Evolutionary conservation across 2,888 invertebrate genomes (phyloP).

Genomic region (Epinotia ramella): DNA sequence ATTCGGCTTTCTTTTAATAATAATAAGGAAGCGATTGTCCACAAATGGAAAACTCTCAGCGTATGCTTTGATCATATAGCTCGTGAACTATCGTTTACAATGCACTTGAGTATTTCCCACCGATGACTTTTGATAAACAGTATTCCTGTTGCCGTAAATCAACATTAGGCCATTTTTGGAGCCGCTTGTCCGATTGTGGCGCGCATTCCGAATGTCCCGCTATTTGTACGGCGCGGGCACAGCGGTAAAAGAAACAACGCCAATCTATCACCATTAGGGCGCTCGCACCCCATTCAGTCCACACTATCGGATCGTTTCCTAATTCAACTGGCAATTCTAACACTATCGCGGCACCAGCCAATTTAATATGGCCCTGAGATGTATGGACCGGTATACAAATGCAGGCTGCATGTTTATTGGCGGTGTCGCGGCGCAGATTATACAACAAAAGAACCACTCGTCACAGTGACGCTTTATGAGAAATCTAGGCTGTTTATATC

Average conservation of each 20-base stretch:
- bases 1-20: background rate
- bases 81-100: conserved; percentile 14
- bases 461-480: background rate
- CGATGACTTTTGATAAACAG: conserved; percentile 25
- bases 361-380: conserved; percentile 9
- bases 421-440: background rate
- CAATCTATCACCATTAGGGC: conserved; percentile 43
- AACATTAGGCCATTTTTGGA: conserved; percentile 36
- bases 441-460: conserved; percentile 9
- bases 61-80: background rate
- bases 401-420: conserved; percentile 6
- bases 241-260: conserved; percentile 35
- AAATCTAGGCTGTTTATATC: background rate
- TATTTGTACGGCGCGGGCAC: conserved; percentile 9
- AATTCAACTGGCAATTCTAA: conserved; percentile 27
- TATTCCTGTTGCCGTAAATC: conserved; percentile 21
- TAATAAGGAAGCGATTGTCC: background rate
- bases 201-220: conserved; percentile 11
- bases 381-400: conserved; percentile 5
- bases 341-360: conserved; percentile 14
- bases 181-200: conserved; percentile 22
- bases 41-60: background rate
- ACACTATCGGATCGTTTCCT: conserved; percentile 36
- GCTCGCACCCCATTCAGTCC: conserved; percentile 35
- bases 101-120: conserved; percentile 22